Evolutionary conservation across 2,888 invertebrate species (phyloP).

Genomic region (Meta bourneti): DNA sequence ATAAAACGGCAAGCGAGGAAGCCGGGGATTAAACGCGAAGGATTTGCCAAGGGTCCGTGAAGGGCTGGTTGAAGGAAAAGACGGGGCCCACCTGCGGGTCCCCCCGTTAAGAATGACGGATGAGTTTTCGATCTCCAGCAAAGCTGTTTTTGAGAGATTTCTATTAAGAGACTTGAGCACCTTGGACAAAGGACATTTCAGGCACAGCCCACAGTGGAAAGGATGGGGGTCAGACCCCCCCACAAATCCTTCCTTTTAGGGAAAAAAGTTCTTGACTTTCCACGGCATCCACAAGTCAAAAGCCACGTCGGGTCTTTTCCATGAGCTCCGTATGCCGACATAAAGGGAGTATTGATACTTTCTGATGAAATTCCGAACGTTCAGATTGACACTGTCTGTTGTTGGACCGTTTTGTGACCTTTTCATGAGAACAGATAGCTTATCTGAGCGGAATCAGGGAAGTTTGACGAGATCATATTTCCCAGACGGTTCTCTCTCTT

Average conservation of each 20-base stretch:
- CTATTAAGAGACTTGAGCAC: conserved; percentile 73
- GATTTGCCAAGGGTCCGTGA: neutral
- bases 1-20: conserved; percentile 12
- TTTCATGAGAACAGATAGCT: conserved; percentile 8
- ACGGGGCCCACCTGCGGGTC: conserved; percentile 61
- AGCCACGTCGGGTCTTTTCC: conserved; percentile 2
- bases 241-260: neutral
- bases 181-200: conserved; percentile 62
- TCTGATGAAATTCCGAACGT: neutral
- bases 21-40: conserved; percentile 24
- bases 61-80: neutral
- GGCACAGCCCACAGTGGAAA: conserved; percentile 13
- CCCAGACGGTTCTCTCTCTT: conserved; percentile 2
- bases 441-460: conserved; percentile 8
- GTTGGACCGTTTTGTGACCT: neutral
- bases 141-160: conserved; percentile 73
- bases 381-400: conserved; percentile 10
- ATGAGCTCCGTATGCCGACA: conserved; percentile 14
- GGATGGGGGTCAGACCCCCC: neutral
- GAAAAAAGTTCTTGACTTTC: neutral
- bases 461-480: conserved; percentile 22
- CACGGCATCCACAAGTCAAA: neutral
- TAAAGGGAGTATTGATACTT: conserved; percentile 36
- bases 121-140: conserved; percentile 51
- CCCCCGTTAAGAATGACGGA: conserved; percentile 65